These are phyloP conservation scores for Amphipoea oculea DNA, from an alignment of 2,888 invertebrate genomes.

Conservation along the genomic window DNA sequence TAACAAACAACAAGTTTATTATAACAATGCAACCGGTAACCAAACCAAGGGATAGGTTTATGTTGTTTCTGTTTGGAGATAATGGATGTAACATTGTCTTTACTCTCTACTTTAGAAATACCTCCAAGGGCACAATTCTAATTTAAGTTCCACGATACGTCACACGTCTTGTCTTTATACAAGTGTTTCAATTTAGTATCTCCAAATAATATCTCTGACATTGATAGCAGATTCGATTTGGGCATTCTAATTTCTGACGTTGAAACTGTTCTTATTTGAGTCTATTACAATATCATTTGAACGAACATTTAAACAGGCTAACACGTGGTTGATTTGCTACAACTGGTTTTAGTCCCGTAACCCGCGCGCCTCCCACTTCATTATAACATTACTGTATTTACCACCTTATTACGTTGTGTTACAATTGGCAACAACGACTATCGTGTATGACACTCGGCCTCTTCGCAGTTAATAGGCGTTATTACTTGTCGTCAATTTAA, in stretches of 20 bases:
- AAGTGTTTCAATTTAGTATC: neutral
- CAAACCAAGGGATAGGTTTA: constrained; percentile 29
- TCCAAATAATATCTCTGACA: neutral
- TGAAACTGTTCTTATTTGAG: constrained; percentile 2
- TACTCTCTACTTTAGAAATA: neutral
- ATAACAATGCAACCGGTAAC: constrained; percentile 50
- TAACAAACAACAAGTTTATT: constrained; percentile 62
- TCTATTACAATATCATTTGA: constrained; percentile 46
- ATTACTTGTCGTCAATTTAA: constrained; percentile 83
- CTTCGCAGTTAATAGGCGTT: constrained; percentile 71
- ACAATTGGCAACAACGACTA: constrained; percentile 50
- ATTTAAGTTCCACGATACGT: neutral
- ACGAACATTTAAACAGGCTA: constrained; percentile 54
- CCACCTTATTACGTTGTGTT: constrained; percentile 64
- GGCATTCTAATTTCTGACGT: neutral
- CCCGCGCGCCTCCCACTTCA: constrained; percentile 26
- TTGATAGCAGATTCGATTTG: constrained; percentile 10
- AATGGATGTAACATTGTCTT: constrained; percentile 19
- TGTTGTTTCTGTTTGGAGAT: constrained; percentile 11
- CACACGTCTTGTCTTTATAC: neutral
- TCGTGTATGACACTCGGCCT: too few relatives aligned
- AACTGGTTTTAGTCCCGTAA: constrained; percentile 68
- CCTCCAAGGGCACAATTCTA: neutral
- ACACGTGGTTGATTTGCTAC: constrained; percentile 64
- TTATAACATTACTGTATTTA: constrained; percentile 52